A percentile compares a stretch with the other conserved stretches of the same genome.
Evolutionary conservation across 2,113 vertebrate species (phyloP).

Genomic region (Arizona elegans): DNA sequence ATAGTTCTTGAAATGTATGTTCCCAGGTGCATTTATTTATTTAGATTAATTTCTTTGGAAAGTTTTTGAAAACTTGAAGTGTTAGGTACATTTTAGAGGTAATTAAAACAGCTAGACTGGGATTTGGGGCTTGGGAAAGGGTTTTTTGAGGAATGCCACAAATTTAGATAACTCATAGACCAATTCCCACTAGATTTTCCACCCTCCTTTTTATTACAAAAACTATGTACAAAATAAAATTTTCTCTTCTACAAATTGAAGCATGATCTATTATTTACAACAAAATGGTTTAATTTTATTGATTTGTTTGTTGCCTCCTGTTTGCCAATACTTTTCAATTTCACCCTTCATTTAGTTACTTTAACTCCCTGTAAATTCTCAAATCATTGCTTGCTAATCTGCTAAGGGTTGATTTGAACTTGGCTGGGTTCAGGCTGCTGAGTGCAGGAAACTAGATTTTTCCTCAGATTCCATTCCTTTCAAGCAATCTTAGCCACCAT

Average conservation of each 20-base stretch:
- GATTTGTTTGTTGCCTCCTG: neutral
- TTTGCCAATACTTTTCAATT: neutral
- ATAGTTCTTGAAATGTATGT: neutral
- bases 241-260: neutral
- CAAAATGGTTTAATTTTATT: neutral
- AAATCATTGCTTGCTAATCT: neutral
- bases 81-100: slow-evolving; percentile 11
- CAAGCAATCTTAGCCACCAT: neutral
- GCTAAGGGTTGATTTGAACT: neutral
- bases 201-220: neutral
- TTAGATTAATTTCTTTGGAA: neutral
- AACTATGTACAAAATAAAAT: neutral
- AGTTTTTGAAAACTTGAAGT: neutral
- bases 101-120: neutral
- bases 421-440: neutral
- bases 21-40: neutral
- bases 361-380: neutral
- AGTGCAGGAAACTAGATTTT: neutral
- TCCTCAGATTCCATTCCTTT: neutral
- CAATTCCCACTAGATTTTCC: neutral
- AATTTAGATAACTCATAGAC: neutral
- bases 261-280: neutral
- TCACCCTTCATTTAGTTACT: neutral
- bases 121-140: neutral
- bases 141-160: neutral